Evolutionary conservation across 2,888 invertebrate genomes (phyloP), one percentile per base, ranked within the genome.

Genomic region (Lasioglossum zephyrum): DNA sequence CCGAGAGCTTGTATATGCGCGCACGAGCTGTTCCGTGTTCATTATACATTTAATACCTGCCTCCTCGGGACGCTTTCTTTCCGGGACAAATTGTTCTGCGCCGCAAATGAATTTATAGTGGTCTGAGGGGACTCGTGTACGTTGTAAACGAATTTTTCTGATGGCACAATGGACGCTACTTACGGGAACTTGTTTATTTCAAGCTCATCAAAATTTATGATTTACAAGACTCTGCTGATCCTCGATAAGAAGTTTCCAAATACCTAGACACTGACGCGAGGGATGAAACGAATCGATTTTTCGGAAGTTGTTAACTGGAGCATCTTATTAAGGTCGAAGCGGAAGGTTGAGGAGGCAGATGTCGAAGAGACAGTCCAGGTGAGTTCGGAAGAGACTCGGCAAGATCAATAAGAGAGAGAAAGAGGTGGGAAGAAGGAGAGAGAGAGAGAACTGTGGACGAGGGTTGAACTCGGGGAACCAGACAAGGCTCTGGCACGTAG

Each of bases 1-100:
- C 16, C 26, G 60, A 16, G 26, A 79, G 76, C 72, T 75, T 80
- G 77, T 53, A 57, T 73, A 73, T 75, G 80, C 47, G 66, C 53
- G 53, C 53, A n/a, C 53, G 53, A 22, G 53, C 53, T 53, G 82
- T 81, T 86, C 81, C 78, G 77, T 78, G 84, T 90, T 89, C 85
- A 92, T 92, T 91, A 90, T 82, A 79, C 85, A 77, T 88, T 92
- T 89, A 92, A 92, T 90, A 79, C 86, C 69, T 49, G 76, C 85
- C 63, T 72, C 73, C 18, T 16, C 16, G 63, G 57, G 73, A 70
- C 78, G 73, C 63, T 70, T 81, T 81, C 39, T 82, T 80, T 84
- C 82, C 57, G 36, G 31, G 77, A 83, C 77, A 87, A 89, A 88
- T 84, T 73, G 82, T 87, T 87, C 53, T 53, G 70, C 75, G 77